Conservation (phyloP, 2,888 invertebrate genomes). For the Drosophila putrida region DNA sequence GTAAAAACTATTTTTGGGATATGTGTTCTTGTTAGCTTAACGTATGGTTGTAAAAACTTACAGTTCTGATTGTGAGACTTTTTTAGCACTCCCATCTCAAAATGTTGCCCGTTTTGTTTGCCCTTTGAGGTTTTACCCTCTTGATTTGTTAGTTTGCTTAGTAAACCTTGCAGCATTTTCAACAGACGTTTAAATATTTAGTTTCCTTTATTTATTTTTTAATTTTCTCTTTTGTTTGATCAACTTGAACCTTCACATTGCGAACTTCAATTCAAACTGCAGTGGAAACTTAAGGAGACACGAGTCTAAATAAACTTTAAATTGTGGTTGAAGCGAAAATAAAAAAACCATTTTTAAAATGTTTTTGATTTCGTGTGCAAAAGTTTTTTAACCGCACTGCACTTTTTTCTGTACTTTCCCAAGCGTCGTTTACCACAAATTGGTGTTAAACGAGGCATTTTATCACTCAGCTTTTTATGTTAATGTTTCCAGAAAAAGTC, state of each 20-base stretch:
- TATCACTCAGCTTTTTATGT: conserved; percentile 19
- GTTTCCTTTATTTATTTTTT: conserved; percentile 4
- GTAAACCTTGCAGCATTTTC: conserved; percentile 54
- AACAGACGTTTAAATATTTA: conserved; percentile 1
- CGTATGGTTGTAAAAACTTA: conserved; percentile 37
- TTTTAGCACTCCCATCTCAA: conserved; percentile 35
- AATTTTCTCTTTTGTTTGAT: conserved; percentile 2
- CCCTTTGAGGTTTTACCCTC: conserved; percentile 13
- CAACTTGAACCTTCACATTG: conserved; percentile 49
- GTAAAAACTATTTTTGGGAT: too few species aligned
- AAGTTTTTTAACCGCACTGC: conserved; percentile 56
- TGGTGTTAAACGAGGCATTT: conserved; percentile 30
- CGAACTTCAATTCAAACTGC: conserved; percentile 41
- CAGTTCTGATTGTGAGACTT: conserved; percentile 26
- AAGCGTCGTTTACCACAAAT: conserved; percentile 46
- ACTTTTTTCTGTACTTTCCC: conserved; percentile 29
- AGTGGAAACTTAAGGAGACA: background rate
- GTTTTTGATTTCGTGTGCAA: conserved; percentile 53
- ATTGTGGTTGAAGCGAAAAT: background rate
- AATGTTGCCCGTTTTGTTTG: conserved; percentile 8
- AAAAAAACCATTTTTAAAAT: background rate
- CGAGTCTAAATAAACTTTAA: conserved; percentile 29
- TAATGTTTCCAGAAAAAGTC: conserved; percentile 25
- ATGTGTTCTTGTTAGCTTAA: background rate
- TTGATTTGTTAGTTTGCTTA: conserved; percentile 42